phyloP scores from a whole-genome alignment of 2,113 vertebrate species.

The Cynoglossus semilaevis region DNA sequence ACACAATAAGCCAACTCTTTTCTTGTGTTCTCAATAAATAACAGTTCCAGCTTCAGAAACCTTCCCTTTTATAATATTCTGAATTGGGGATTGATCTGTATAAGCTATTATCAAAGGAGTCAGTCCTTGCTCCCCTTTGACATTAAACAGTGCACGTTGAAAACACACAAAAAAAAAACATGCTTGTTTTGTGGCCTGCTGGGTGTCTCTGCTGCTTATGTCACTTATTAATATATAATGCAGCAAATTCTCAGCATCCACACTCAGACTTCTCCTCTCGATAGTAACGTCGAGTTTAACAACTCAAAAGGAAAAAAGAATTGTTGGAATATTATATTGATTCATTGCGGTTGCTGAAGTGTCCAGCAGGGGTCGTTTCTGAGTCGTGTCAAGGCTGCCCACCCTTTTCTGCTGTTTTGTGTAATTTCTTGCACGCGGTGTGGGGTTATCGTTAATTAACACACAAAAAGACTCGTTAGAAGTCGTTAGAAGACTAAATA shows the following conservation, averaged over 20 bases:
- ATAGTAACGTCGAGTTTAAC: background rate
- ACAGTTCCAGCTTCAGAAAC: constrained; percentile 44
- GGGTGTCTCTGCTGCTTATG: background rate
- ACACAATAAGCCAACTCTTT: constrained; percentile 56
- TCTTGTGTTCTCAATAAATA: constrained; percentile 59
- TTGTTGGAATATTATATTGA: background rate
- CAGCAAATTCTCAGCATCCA: constrained; percentile 18
- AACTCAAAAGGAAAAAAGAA: background rate
- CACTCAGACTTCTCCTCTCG: background rate
- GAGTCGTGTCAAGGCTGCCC: constrained; percentile 13
- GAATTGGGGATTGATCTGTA: constrained; percentile 50
- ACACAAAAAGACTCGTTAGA: background rate
- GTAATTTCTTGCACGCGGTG: background rate
- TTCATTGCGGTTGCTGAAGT: constrained; percentile 12
- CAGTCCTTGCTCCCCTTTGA: constrained; percentile 7
- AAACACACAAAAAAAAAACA: constrained; percentile 47
- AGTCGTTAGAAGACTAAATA: constrained; percentile 40
- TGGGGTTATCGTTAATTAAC: constrained; percentile 11
- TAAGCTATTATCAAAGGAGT: constrained; percentile 19
- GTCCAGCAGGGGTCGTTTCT: constrained; percentile 51
- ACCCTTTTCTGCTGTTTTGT: background rate
- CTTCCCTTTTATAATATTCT: constrained; percentile 28
- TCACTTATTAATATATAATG: constrained; percentile 19
- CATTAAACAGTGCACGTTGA: constrained; percentile 41
- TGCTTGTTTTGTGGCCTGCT: constrained; percentile 19